Base-by-base conservation (phyloP, 2,888 invertebrate species). In the Drosophila meridiana region DNA sequence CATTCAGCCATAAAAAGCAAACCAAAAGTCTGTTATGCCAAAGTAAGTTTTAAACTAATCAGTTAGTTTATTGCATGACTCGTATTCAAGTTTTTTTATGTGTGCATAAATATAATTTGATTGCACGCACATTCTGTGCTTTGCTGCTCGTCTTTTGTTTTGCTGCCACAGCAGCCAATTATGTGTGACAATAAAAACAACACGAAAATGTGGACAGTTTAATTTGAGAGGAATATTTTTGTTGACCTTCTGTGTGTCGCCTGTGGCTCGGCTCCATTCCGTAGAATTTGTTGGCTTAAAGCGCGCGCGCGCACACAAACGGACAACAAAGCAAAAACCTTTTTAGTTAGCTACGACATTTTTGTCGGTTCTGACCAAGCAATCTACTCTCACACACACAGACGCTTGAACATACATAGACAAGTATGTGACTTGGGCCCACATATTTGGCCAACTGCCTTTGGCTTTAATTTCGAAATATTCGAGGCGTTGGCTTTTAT, bases 381-480 rank as follows among this genome's bases (percentile, higher is more conserved):
- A 87, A 87, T 84, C 84, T 73, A 78, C 82, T 78, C 84, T 14
- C 47, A 59, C 40, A 38, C 36, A 32, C 43, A 65, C 30, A 42
- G 45, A 67, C 38, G 20, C 20, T 20, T 20, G 20, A 20, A 20
- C 45, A 61, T 34, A 28, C 34, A 48, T 42, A 58, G 66, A 57
- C 66, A 69, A 61, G 60, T 45, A 47, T 66, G 63, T 64, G 73
- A 48, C 55, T 87, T 76, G 63, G 78, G 69, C 68, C 65, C 76
- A 79, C 70, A 52, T 52, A 82, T 82, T 84, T 78, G 78, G 69
- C 67, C 65, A 78, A 79, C 70, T 77, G 88, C 86, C 81, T 76
- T 85, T 86, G 86, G 82, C 88, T 85, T 87, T 85, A 85, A 85
- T 85, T 87, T 85, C 82, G 69, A 64, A 73, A 84, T 76, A 84